Evolutionary conservation across 2,888 invertebrate genomes (phyloP), one percentile per base, ranked within the genome.

Genomic region (Eilema griseolum): DNA sequence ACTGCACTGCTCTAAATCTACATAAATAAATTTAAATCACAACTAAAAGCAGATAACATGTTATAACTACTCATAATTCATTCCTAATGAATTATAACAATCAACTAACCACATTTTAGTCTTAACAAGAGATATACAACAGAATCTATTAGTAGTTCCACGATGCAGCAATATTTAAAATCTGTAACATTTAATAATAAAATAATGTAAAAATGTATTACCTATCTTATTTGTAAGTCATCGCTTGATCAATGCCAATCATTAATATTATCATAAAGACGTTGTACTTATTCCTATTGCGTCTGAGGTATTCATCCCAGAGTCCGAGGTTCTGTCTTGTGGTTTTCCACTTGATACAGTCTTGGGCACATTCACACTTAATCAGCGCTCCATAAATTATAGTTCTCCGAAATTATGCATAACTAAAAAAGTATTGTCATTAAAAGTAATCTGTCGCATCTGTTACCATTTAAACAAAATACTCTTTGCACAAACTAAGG

Each of bases 401-500:
- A 46, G 7, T 24, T 7, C 2, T 16, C 7, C 1, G 1, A 26
- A 62, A 37, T 62, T 1, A 62, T 16, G 12, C 14, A 24, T 3
- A 41, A 41, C 20, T 12, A n/a, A 46, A 20, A 66, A 37, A 56
- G 20, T 57, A 16, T 33, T 24, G 8, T 16, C 26, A 24, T 41
- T 57, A 5, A 59, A 26, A 11, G 28, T 11, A 26, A 67, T 75
- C n/a, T 24, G 52, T 28, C 76, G 12, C 73, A 62, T 82, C 87
- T 86, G 70, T 76, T 16, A 26, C 16, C n/a, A 16, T 33, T 63
- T 60, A 66, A 66, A 64, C 60, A 20, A 61, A 28, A 41, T 88
- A 87, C 37, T 93, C 93, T 90, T 83, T 92, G 90, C 70, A 71
- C 77, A 82, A 88, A 89, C 85, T 83, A 88, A 87, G 85, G 84